These are phyloP conservation scores for Chaetops frenatus DNA, from an alignment of 2,113 vertebrate genomes.

Conservation along the genomic window DNA sequence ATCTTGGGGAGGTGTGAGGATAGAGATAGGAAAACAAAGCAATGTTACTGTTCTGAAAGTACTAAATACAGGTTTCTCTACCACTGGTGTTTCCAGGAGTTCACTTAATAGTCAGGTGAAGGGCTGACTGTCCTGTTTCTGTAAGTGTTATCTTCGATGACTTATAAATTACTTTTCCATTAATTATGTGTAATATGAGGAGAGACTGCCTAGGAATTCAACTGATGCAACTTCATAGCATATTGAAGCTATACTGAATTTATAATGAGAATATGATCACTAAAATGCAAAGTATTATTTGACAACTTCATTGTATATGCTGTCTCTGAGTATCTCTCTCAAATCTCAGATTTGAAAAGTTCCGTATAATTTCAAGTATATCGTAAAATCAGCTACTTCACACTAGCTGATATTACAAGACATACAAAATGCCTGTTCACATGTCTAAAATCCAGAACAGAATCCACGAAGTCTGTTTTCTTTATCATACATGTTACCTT, in stretches of 20 bases:
- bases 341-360: background rate
- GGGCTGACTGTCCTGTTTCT: background rate
- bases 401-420: conserved; percentile 47
- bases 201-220: background rate
- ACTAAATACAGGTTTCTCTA: background rate
- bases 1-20: background rate
- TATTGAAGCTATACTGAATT: background rate
- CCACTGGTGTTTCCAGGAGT: background rate
- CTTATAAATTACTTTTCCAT: conserved; percentile 12
- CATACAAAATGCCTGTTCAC: background rate
- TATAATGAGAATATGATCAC: background rate
- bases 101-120: background rate
- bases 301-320: background rate
- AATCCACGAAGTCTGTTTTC: conserved; percentile 45
- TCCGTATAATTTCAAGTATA: conserved; percentile 2
- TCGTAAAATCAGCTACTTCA: conserved; percentile 62
- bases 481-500: conserved; percentile 73
- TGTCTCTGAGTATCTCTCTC: background rate
- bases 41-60: background rate
- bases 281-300: background rate
- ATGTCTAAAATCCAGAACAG: conserved; percentile 60
- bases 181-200: background rate
- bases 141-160: background rate
- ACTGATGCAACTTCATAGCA: background rate
- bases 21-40: background rate